Evolutionary conservation across 2,797 vertebrate genomes (phyloP), one percentile per base, ranked within the genome.

Genomic region (Chelon auratus): DNA sequence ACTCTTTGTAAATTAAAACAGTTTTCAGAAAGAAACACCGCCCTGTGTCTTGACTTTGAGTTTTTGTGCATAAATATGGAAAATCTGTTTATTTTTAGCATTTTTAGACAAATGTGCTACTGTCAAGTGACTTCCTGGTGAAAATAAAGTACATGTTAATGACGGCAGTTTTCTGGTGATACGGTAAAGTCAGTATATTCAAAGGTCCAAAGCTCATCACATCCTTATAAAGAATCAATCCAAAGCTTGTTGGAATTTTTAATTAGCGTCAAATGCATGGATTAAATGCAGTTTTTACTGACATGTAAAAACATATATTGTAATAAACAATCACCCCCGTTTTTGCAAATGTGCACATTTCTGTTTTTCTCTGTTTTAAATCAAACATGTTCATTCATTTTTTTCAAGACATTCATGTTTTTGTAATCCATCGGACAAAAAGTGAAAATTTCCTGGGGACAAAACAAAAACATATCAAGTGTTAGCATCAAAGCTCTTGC

Each of bases 1-100:
- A 87, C 86, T 91, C 76, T 92, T 90, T 92, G 87, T 92, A 87
- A 87, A 93, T 89, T 92, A 93, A 94, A 93, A 70, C 26, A 81
- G 78, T 85, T 92, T 92, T 83, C 82, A 81, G 65, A 86, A 85
- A 81, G 30, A 61, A 67, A 67, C 47, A 30, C 48, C 6, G 9
- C 24, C 71, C 33, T 54, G 55, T 75, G 73, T 81, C 56, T 69
- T 77, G 24, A 58, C 10, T 78, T 33, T 5, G 11, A n/a, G 30
- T 48, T 40, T 26, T 55, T 53, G 0, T 58, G 42, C 17, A 3
- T 52, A 10, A 7, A 18, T 24, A 3, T 37, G 3, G 4, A 42
- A 5, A n/a, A 24, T 50, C 17, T 52, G 13, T 42, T 62, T 39
- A 37, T n/a, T 33, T 33, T 33, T 33, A 33, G n/a, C n/a, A n/a